phyloP scores from a whole-genome alignment of 2,797 vertebrate species.

The Mallotus villosus region DNA sequence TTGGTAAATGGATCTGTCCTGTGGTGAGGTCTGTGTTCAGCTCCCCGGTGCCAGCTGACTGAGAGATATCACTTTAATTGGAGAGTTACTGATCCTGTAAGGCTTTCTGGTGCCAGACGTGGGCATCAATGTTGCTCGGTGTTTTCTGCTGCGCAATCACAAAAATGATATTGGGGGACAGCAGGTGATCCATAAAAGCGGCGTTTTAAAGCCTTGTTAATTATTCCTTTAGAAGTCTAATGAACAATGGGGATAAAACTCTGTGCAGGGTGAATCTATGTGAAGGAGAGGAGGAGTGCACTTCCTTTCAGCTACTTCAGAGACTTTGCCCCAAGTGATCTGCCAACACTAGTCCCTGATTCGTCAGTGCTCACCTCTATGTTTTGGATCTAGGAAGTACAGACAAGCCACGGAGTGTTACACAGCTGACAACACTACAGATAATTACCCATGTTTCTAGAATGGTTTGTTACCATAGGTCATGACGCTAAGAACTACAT shows the following conservation, averaged over 20 bases:
- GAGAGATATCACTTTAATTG: constrained; percentile 80
- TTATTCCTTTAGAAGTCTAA: constrained; percentile 82
- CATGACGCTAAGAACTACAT: neutral
- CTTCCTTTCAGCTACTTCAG: constrained; percentile 57
- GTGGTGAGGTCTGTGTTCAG: constrained; percentile 54
- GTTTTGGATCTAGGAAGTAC: constrained; percentile 19
- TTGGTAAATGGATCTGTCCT: constrained; percentile 53
- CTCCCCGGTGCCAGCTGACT: constrained; percentile 61
- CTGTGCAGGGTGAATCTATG: constrained; percentile 67
- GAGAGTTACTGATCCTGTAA: constrained; percentile 80
- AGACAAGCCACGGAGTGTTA: constrained; percentile 8
- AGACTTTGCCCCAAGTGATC: constrained; percentile 55
- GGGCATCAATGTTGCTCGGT: constrained; percentile 73
- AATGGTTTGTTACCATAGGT: neutral
- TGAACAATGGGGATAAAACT: constrained; percentile 79
- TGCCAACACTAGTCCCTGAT: constrained; percentile 49
- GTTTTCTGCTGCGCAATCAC: constrained; percentile 82
- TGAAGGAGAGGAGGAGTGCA: constrained; percentile 54
- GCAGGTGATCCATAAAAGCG: constrained; percentile 85
- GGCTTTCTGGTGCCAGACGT: constrained; percentile 77
- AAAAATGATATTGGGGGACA: constrained; percentile 83
- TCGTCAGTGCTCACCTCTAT: constrained; percentile 30
- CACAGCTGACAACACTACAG: neutral
- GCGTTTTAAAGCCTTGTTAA: constrained; percentile 85
- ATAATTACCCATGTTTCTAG: neutral